Conservation (phyloP, 1,140 invertebrate species). For the Chlorops oryzae region DNA sequence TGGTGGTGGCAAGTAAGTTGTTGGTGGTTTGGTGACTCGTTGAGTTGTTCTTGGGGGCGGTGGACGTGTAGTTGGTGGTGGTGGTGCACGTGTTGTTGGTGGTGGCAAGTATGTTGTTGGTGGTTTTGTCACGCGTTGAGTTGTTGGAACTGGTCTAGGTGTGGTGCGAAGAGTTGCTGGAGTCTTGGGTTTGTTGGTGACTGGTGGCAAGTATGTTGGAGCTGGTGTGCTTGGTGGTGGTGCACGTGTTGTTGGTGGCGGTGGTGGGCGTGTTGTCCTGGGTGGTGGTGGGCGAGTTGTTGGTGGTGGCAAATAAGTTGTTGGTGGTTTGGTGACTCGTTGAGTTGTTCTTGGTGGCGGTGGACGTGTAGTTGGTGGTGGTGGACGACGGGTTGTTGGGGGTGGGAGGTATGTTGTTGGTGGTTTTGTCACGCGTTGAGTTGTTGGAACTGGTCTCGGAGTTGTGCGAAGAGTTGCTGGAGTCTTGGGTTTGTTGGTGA, state of each 20-base stretch:
- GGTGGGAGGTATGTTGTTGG: constrained; percentile 1
- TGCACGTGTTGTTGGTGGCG: no score
- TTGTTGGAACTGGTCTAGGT: not conserved
- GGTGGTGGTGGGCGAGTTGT: constrained; percentile 5
- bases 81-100: no score
- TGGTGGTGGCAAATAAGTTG: constrained; percentile 3
- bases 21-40: constrained; percentile 9
- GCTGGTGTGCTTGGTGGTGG: constrained; percentile 1
- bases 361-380: constrained; percentile 7
- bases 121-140: no score
- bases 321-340: not conserved
- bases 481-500: not conserved
- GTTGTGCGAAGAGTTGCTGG: constrained; percentile 4
- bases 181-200: constrained; percentile 10
- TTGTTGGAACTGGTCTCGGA: constrained; percentile 6
- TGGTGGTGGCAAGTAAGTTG: not conserved
- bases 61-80: no score
- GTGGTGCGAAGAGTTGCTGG: constrained; percentile 7
- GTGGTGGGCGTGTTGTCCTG: not conserved
- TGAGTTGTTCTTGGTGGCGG: constrained; percentile 3
- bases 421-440: no score
- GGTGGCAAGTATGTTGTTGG: no score
- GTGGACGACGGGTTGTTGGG: constrained; percentile 14
- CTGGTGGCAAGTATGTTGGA: constrained; percentile 15
- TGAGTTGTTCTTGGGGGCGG: no score